Percentiles rank a stretch among this genome's conserved stretches.
phyloP scores from a whole-genome alignment of 1,140 invertebrate genomes.

The Drosophila littoralis region DNA sequence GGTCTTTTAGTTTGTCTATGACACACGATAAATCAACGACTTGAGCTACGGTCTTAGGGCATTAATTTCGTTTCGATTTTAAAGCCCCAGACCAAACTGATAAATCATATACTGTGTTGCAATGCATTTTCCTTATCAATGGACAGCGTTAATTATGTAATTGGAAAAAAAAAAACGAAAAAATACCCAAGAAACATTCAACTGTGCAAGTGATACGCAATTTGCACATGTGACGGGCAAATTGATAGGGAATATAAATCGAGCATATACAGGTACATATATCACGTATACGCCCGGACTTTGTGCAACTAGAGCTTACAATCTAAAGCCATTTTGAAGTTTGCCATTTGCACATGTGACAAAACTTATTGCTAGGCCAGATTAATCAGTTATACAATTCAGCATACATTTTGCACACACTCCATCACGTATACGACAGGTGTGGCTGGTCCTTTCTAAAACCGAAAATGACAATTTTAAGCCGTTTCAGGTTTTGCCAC shows the following conservation, averaged over 20 bases:
- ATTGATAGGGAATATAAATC: constrained; percentile 27
- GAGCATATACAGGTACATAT: constrained; percentile 1
- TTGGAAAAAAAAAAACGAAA: constrained; percentile 2
- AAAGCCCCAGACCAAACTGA: constrained; percentile 50
- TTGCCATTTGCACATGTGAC: constrained; percentile 6
- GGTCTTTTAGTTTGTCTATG: constrained; percentile 42
- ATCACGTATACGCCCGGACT: constrained; percentile 8
- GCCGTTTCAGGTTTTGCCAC: too few species aligned
- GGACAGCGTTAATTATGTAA: constrained; percentile 29
- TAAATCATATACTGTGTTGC: constrained; percentile 49
- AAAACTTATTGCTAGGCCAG: not conserved
- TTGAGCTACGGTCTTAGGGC: constrained; percentile 36
- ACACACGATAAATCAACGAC: constrained; percentile 65
- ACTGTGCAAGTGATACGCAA: constrained; percentile 11
- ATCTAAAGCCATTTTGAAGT: not conserved
- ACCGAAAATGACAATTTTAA: too few species aligned
- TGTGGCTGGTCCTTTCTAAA: too few species aligned
- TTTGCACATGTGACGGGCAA: constrained; percentile 44
- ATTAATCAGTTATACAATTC: not conserved
- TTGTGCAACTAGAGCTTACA: not conserved
- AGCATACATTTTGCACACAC: too few species aligned
- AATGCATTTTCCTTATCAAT: constrained; percentile 56
- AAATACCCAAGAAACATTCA: not conserved
- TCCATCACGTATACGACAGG: not conserved
- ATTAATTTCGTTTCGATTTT: constrained; percentile 39